These are phyloP conservation scores for Hemibagrus guttatus DNA, from an alignment of 2,797 vertebrate species.

Conservation along the genomic window DNA sequence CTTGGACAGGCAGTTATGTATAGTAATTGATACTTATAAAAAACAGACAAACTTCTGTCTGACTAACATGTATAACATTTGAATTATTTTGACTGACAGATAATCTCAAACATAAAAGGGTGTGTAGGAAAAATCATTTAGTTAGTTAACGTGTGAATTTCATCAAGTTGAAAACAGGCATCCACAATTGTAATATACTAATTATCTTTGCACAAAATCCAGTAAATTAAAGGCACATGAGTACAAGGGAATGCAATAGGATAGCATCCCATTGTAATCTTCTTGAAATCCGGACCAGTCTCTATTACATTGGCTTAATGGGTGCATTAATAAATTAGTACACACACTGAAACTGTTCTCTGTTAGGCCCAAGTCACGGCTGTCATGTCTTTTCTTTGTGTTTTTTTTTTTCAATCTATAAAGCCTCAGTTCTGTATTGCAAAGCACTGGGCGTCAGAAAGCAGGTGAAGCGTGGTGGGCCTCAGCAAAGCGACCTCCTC, in stretches of 20 bases:
- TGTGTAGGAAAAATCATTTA: background rate
- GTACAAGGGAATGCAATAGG: constrained; percentile 70
- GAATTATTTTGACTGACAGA: too few relatives aligned
- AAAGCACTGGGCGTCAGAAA: constrained; percentile 66
- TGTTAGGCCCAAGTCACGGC: constrained; percentile 66
- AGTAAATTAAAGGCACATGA: constrained; percentile 50
- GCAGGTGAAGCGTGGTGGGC: constrained; percentile 68
- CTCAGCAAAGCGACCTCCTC: constrained; percentile 64
- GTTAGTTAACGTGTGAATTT: background rate
- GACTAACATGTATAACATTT: background rate
- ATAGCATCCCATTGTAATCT: constrained; percentile 75
- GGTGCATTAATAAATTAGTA: constrained; percentile 89
- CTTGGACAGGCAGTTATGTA: background rate
- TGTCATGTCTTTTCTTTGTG: constrained; percentile 33
- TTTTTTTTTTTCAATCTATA: constrained; percentile 28
- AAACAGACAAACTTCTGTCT: background rate
- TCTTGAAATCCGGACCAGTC: constrained; percentile 70
- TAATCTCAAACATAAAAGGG: background rate
- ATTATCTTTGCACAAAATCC: background rate
- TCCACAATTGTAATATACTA: background rate
- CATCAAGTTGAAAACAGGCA: background rate
- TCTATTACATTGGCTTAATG: constrained; percentile 74
- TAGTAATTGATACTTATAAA: background rate
- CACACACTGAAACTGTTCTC: constrained; percentile 63
- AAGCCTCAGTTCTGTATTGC: constrained; percentile 63